phyloP scores from a whole-genome alignment of 2,888 invertebrate genomes.

The Colletes collaris region DNA sequence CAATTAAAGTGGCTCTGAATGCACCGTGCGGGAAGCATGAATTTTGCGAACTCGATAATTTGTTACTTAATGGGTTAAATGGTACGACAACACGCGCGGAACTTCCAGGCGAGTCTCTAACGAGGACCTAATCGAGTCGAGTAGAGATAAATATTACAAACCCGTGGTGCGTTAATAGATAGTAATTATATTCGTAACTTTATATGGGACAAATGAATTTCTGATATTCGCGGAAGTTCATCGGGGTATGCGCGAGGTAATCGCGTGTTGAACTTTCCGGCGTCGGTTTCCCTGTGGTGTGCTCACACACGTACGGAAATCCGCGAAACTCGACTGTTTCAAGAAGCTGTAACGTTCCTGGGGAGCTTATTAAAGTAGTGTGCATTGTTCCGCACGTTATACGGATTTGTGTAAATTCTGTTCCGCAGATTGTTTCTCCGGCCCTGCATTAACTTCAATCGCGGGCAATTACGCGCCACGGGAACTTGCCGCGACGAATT shows the following conservation, averaged over 20 bases:
- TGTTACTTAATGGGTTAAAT: conserved; percentile 3
- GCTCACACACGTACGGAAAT: not conserved
- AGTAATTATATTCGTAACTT: conserved; percentile 42
- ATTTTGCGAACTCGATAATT: too few relatives aligned
- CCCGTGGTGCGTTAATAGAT: conserved; percentile 34
- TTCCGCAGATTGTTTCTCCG: not conserved
- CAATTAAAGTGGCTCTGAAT: too few relatives aligned
- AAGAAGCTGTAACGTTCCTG: conserved; percentile 14
- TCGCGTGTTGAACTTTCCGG: conserved; percentile 23
- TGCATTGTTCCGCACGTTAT: not conserved
- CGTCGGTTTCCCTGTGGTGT: not conserved
- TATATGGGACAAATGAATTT: conserved; percentile 41
- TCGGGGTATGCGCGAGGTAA: not conserved
- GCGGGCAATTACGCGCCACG: too few relatives aligned
- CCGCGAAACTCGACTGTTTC: conserved; percentile 18
- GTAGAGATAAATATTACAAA: conserved; percentile 43
- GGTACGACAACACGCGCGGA: conserved; percentile 38
- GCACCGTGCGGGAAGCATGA: too few relatives aligned
- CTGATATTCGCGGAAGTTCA: conserved; percentile 36
- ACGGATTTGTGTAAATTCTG: not conserved
- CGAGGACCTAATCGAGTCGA: conserved; percentile 36
- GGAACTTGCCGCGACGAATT: too few relatives aligned
- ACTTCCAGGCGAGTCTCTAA: conserved; percentile 9
- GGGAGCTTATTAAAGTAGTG: conserved; percentile 12
- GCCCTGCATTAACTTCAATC: too few relatives aligned